phyloP scores from a whole-genome alignment of 2,797 vertebrate genomes.

The Chaunax sp. region DNA sequence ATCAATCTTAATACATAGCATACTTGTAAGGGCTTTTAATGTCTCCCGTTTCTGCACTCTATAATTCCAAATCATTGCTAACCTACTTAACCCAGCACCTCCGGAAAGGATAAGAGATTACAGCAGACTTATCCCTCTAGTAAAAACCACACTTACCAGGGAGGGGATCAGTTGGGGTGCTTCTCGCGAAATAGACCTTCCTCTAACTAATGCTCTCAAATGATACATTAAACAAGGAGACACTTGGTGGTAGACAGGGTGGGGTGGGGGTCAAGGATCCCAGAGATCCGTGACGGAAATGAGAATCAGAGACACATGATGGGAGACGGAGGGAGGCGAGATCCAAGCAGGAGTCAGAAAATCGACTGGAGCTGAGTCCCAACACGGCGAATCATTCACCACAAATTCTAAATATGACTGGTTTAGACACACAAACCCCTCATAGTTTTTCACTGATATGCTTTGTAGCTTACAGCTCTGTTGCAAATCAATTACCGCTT shows the following conservation, averaged over 20 bases:
- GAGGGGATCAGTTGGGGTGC: conserved; percentile 35
- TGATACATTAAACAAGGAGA: conserved; percentile 71
- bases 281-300: conserved; percentile 61
- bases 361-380: conserved; percentile 21
- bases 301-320: conserved; percentile 45
- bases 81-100: conserved; percentile 74
- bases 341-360: conserved; percentile 18
- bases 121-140: conserved; percentile 59
- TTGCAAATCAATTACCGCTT: conserved; percentile 27
- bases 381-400: conserved; percentile 41
- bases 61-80: conserved; percentile 79
- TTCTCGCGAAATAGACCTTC: conserved; percentile 57
- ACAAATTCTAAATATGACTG: conserved; percentile 11
- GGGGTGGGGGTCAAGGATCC: conserved; percentile 32
- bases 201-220: conserved; percentile 72
- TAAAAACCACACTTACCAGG: conserved; percentile 60
- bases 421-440: conserved; percentile 20
- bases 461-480: conserved; percentile 7
- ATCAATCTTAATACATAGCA: conserved; percentile 72
- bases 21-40: conserved; percentile 77
- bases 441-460: conserved; percentile 15
- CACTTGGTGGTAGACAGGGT: conserved; percentile 41
- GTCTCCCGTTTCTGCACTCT: conserved; percentile 73
- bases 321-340: conserved; percentile 9
- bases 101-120: conserved; percentile 67